Base-by-base conservation (phyloP, 2,888 invertebrate genomes). In the Cactoblastis cactorum region DNA sequence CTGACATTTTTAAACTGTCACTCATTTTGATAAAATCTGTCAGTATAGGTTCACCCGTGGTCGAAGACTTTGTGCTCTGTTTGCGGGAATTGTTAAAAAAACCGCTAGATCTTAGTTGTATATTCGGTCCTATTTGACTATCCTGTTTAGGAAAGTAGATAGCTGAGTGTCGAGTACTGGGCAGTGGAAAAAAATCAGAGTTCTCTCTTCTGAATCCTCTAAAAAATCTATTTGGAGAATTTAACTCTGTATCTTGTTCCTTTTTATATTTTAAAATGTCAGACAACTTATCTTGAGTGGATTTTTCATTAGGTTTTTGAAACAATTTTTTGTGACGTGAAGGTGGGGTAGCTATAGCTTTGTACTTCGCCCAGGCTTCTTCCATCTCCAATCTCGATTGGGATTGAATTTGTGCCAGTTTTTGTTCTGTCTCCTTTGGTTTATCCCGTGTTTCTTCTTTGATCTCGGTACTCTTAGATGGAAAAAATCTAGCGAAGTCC, bases 401-500 rank as follows among this genome's bases (percentile, higher is more conserved):
- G 9, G 87, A 74, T 58, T 89, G 89, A 49, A 88, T 62, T 55
- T 83, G 88, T 8, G 76, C 73, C 34, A 82, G 77, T 51, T 80
- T 83, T 45, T 72, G 77, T 18, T 87, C 89, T 3, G 61, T 63
- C 24, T 90, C 90, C 67, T 91, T 90, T 56, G 90, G 53, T 56
- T 77, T 54, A 49, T 78, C 80, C 57, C 60, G 70, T 54, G 79
- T 86, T 54, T 77, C 82, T 48, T 78, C 81, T 65, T 76, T 78
- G n/a, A 51, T 59, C 11, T 80, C 81, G 12, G 65, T 63, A 59
- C 67, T 81, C 69, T 83, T 90, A 54, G 87, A 83, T 11, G 94
- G 95, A 83, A 96, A 96, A 90, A 96, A 96, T 75, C 94, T 93
- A 62, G 95, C 95, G 82, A 96, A 94, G 86, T 96, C 95, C 96